Percentiles rank a stretch among this genome's conserved stretches.
Evolutionary conservation across 2,797 vertebrate genomes (phyloP).

Genomic region (Oreortyx pictus): DNA sequence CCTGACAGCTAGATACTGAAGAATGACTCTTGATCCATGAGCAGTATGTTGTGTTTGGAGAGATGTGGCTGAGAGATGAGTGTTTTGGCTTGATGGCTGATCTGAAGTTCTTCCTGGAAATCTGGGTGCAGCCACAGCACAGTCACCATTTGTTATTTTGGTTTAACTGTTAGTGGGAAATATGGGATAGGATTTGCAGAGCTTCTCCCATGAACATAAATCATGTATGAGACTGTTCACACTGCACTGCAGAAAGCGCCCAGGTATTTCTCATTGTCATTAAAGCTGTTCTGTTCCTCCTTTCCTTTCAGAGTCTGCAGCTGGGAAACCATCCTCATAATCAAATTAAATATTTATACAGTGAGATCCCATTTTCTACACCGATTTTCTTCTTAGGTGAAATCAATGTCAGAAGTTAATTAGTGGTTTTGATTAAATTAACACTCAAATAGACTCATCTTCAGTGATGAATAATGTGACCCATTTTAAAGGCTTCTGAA

Average conservation of each 20-base stretch:
- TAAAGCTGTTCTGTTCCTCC: constrained; percentile 1
- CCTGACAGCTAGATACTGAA: not conserved
- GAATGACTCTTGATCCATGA: not conserved
- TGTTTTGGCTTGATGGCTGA: not conserved
- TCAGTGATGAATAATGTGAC: constrained; percentile 74
- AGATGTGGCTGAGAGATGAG: not conserved
- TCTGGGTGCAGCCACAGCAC: not conserved
- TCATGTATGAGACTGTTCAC: not conserved
- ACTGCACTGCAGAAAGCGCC: not conserved
- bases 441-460: constrained; percentile 55
- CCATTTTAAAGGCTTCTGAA: constrained; percentile 73
- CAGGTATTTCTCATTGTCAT: not conserved
- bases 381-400: constrained; percentile 57
- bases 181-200: not conserved
- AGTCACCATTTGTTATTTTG: not conserved
- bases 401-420: constrained; percentile 76
- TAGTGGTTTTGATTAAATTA: constrained; percentile 77
- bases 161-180: not conserved
- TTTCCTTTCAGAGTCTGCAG: not conserved
- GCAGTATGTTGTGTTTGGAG: not conserved
- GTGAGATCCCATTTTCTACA: constrained; percentile 53
- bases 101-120: not conserved
- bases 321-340: constrained; percentile 34
- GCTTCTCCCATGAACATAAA: not conserved
- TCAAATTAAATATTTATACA: constrained; percentile 46